phyloP scores from a whole-genome alignment of 2,113 vertebrate genomes.

The Guaruba guarouba region DNA sequence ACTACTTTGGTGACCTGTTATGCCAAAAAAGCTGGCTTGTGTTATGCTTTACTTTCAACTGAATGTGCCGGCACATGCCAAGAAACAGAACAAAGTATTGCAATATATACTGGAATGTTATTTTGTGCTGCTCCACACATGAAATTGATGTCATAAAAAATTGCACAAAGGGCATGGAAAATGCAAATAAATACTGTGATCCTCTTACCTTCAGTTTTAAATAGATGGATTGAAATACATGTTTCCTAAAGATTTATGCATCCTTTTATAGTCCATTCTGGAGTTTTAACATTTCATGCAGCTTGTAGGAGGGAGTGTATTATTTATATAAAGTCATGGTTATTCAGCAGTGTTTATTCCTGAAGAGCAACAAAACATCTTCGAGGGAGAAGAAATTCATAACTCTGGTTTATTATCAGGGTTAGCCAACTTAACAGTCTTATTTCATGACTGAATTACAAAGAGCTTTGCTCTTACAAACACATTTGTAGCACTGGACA shows the following conservation, averaged over 20 bases:
- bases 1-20: slow-evolving; percentile 41
- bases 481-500: not conserved
- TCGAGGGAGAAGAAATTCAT: slow-evolving; percentile 22
- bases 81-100: slow-evolving; percentile 26
- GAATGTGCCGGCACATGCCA: not conserved
- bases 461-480: not conserved
- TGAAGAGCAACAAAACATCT: slow-evolving; percentile 37
- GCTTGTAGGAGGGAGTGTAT: slow-evolving; percentile 27
- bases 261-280: not conserved
- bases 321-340: slow-evolving; percentile 49
- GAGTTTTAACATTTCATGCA: slow-evolving; percentile 33
- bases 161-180: slow-evolving; percentile 8
- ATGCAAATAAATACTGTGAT: not conserved
- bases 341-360: slow-evolving; percentile 56
- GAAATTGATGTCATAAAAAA: slow-evolving; percentile 46
- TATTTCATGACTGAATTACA: not conserved
- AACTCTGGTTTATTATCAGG: slow-evolving; percentile 10
- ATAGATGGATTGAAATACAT: slow-evolving; percentile 10
- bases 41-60: not conserved
- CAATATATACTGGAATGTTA: not conserved
- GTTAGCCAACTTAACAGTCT: not conserved
- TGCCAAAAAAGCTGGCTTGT: slow-evolving; percentile 35
- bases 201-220: slow-evolving; percentile 48
- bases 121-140: not conserved
- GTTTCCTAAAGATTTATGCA: slow-evolving; percentile 45